phyloP scores from a whole-genome alignment of 2,888 invertebrate genomes.

The Dicyrtoma fusca region DNA sequence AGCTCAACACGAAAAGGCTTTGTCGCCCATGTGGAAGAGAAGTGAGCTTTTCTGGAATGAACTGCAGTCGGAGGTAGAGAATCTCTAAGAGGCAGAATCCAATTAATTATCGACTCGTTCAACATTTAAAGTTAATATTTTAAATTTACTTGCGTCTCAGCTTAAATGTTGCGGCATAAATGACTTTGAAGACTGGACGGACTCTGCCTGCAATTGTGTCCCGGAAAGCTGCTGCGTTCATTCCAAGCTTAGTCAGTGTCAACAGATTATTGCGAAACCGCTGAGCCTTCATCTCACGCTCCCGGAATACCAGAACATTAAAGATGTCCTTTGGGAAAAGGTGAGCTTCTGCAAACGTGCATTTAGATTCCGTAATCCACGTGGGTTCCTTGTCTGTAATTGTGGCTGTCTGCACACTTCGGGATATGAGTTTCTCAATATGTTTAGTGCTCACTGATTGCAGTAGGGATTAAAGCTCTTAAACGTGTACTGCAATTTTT shows the following conservation, averaged over 20 bases:
- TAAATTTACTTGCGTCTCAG: not conserved
- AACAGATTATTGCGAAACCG: no score
- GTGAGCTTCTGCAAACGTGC: no score
- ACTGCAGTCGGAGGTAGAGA: not conserved
- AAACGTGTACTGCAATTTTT: no score
- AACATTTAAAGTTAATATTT: not conserved
- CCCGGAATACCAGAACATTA: no score
- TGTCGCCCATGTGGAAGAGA: not conserved
- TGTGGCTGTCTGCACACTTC: no score
- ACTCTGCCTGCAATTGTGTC: slow-evolving; percentile 8
- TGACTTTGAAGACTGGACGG: slow-evolving; percentile 5
- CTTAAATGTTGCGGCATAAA: not conserved
- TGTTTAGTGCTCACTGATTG: no score
- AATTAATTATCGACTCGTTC: not conserved
- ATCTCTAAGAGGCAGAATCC: not conserved
- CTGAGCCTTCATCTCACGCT: no score
- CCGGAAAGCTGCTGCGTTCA: not conserved
- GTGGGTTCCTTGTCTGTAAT: no score
- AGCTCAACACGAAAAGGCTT: not conserved
- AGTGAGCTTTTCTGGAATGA: not conserved
- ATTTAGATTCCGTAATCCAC: no score
- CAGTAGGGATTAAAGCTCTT: no score
- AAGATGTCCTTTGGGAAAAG: no score
- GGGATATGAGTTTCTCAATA: no score
- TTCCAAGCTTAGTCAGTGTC: not conserved